phyloP scores from a whole-genome alignment of 2,888 invertebrate species.

The Heliconius hortense region DNA sequence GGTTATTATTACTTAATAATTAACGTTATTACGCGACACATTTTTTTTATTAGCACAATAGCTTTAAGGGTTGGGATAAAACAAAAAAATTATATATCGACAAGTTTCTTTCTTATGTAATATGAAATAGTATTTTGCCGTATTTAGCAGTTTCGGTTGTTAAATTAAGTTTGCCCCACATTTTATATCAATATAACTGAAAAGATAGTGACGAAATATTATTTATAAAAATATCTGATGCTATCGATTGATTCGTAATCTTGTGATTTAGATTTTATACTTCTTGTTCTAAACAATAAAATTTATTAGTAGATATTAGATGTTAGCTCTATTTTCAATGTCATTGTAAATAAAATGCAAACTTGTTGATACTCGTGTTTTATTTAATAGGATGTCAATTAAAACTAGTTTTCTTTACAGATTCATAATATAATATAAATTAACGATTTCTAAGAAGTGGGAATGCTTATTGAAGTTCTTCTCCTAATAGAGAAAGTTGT shows the following conservation, averaged over 20 bases:
- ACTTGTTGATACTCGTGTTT: constrained; percentile 78
- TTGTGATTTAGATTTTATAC: constrained; percentile 83
- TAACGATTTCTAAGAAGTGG: constrained; percentile 40
- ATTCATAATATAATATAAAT: constrained; percentile 37
- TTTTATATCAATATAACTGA: constrained; percentile 45
- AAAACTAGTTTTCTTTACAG: constrained; percentile 21
- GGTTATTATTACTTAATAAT: constrained; percentile 70
- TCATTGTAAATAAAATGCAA: constrained; percentile 83
- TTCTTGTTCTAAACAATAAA: constrained; percentile 82
- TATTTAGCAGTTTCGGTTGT: constrained; percentile 31
- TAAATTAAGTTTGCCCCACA: constrained; percentile 34
- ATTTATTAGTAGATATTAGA: constrained; percentile 79
- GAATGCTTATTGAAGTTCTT: constrained; percentile 84
- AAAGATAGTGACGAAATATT: constrained; percentile 44
- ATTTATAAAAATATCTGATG: constrained; percentile 66
- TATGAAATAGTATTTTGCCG: constrained; percentile 18
- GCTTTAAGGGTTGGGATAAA: constrained; percentile 68
- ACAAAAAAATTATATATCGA: constrained; percentile 45
- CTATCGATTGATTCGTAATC: constrained; percentile 67
- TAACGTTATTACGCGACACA: constrained; percentile 57
- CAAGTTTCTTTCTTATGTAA: constrained; percentile 41
- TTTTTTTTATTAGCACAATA: constrained; percentile 76
- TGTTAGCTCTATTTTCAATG: constrained; percentile 82
- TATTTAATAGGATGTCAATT: constrained; percentile 48
- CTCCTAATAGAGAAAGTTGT: constrained; percentile 91